Evolutionary conservation across 2,888 invertebrate species (phyloP).

Genomic region (Pristionchus japonicus): DNA sequence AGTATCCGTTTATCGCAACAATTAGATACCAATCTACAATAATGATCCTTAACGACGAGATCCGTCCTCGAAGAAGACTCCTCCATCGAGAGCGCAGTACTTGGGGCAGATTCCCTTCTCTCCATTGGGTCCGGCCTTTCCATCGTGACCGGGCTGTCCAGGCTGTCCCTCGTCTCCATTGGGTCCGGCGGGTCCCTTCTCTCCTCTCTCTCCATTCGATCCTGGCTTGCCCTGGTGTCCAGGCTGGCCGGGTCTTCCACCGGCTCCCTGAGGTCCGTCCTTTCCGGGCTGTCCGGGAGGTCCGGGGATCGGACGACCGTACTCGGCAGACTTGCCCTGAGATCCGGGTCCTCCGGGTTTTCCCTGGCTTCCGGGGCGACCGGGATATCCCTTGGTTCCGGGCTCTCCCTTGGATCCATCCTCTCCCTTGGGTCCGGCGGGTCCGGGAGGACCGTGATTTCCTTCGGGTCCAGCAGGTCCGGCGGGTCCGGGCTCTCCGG

Average conservation of each 20-base stretch:
- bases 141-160: constrained; percentile 61
- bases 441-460: constrained; percentile 53
- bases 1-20: too few relatives aligned
- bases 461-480: constrained; percentile 61
- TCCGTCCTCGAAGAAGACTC: neutral
- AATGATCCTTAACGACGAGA: neutral
- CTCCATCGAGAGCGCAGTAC: neutral
- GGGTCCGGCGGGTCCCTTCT: constrained; percentile 49
- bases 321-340: constrained; percentile 56
- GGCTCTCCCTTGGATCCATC: constrained; percentile 64
- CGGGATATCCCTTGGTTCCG: constrained; percentile 68
- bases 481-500: constrained; percentile 62
- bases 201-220: constrained; percentile 7
- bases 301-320: constrained; percentile 52
- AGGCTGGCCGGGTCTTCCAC: neutral
- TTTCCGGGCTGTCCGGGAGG: constrained; percentile 63
- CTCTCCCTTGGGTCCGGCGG: constrained; percentile 61
- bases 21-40: too few relatives aligned
- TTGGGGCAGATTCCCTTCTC: neutral
- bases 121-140: constrained; percentile 45
- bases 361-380: neutral
- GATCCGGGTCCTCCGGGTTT: constrained; percentile 30
- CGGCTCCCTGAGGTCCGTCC: constrained; percentile 20
- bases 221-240: neutral
- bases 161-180: constrained; percentile 58